Evolutionary conservation across 2,113 vertebrate species (phyloP).

Genomic region (Phainopepla nitens): DNA sequence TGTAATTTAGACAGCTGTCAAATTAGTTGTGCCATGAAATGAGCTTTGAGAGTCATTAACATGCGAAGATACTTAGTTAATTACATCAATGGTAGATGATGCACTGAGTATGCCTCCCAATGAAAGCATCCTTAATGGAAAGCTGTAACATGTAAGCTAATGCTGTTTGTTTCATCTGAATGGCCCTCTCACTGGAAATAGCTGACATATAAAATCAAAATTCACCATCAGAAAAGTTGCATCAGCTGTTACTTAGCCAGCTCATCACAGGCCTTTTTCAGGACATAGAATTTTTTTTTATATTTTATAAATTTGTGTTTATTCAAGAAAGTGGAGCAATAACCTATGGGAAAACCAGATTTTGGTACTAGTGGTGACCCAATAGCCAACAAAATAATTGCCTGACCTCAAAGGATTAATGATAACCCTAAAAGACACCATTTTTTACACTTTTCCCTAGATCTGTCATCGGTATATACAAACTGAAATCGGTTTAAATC

Average conservation of each 20-base stretch:
- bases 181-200: not conserved
- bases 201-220: not conserved
- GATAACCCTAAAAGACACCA: not conserved
- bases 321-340: not conserved
- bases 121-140: not conserved
- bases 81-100: slow-evolving; percentile 10
- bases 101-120: not conserved
- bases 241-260: not conserved
- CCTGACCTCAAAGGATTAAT: not conserved
- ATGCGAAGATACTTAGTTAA: not conserved
- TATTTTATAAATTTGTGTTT: not conserved
- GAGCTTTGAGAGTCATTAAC: slow-evolving; percentile 30
- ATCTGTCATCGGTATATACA: not conserved
- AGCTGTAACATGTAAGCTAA: not conserved
- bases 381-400: not conserved
- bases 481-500: not conserved
- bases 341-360: not conserved
- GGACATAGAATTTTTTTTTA: not conserved
- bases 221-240: not conserved
- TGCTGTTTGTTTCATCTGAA: not conserved
- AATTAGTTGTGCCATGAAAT: slow-evolving; percentile 29
- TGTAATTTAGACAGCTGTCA: slow-evolving; percentile 53
- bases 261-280: not conserved
- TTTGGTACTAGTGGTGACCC: not conserved
- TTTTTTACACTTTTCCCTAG: not conserved